Evolutionary conservation across 2,113 vertebrate species (phyloP).

Genomic region (Taurulus bubalis): DNA sequence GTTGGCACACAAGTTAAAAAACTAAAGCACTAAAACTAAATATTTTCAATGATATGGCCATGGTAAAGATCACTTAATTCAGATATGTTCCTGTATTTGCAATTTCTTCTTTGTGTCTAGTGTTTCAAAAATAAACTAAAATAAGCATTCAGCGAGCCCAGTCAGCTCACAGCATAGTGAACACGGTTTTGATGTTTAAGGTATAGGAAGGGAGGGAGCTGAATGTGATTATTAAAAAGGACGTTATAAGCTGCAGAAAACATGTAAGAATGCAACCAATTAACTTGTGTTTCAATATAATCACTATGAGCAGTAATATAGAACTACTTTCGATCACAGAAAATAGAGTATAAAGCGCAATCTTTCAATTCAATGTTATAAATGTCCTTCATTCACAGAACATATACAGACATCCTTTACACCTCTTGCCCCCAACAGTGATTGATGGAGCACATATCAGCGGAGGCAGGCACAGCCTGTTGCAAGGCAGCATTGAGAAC

Average conservation of each 20-base stretch:
- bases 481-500: slow-evolving; percentile 49
- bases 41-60: not conserved
- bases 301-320: not conserved
- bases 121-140: not conserved
- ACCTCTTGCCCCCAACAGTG: slow-evolving; percentile 19
- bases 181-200: not conserved
- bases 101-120: not conserved
- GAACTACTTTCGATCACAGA: not conserved
- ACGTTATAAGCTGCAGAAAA: not conserved
- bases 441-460: slow-evolving; percentile 6
- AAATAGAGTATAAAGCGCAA: not conserved
- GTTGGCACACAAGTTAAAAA: not conserved
- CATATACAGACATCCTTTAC: slow-evolving; percentile 38
- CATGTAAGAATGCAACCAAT: not conserved
- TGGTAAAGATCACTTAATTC: not conserved
- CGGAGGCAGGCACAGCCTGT: slow-evolving; percentile 54
- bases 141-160: not conserved
- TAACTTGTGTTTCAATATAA: not conserved
- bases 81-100: not conserved
- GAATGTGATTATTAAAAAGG: not conserved
- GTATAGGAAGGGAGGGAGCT: too few relatives aligned
- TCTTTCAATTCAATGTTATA: not conserved
- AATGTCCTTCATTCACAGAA: slow-evolving; percentile 9
- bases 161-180: not conserved
- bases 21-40: not conserved